A percentile compares a stretch with the other conserved stretches of the same genome.
Evolutionary conservation across 2,888 invertebrate genomes (phyloP).

Genomic region (Bellardia pandia): DNA sequence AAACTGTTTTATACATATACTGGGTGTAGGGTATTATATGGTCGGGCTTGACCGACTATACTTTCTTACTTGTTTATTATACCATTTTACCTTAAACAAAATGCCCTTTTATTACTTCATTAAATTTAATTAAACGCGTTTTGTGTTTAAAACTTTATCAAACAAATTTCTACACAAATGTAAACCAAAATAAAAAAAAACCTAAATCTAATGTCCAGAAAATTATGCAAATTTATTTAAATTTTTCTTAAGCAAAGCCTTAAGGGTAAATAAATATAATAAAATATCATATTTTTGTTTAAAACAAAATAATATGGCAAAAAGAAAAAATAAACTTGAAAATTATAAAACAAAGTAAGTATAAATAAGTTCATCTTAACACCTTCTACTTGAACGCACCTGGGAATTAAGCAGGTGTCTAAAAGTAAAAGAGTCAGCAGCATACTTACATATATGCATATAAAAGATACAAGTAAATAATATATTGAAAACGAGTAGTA

Average conservation of each 20-base stretch:
- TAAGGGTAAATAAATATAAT: conserved; percentile 36
- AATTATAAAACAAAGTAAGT: neutral
- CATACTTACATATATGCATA: neutral
- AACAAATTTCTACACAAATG: neutral
- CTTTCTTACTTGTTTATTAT: too few species aligned
- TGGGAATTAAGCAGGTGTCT: conserved; percentile 68
- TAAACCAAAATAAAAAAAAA: neutral
- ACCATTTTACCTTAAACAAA: too few species aligned
- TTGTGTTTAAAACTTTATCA: neutral
- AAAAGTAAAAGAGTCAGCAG: neutral
- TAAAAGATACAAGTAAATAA: neutral
- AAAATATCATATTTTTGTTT: conserved; percentile 45
- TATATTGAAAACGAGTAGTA: neutral
- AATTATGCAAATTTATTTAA: conserved; percentile 31
- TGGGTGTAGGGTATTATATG: too few species aligned
- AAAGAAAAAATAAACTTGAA: neutral
- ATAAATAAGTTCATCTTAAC: conserved; percentile 48
- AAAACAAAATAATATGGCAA: neutral
- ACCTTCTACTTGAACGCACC: conserved; percentile 55
- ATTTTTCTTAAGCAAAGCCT: conserved; percentile 27
- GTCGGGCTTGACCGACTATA: too few species aligned
- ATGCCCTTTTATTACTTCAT: too few species aligned
- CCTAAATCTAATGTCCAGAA: neutral
- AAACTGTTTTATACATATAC: too few species aligned
- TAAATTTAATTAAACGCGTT: neutral